Evolutionary conservation across 2,797 vertebrate genomes (phyloP), one percentile per base, ranked within the genome.

Genomic region (Clamator glandarius): DNA sequence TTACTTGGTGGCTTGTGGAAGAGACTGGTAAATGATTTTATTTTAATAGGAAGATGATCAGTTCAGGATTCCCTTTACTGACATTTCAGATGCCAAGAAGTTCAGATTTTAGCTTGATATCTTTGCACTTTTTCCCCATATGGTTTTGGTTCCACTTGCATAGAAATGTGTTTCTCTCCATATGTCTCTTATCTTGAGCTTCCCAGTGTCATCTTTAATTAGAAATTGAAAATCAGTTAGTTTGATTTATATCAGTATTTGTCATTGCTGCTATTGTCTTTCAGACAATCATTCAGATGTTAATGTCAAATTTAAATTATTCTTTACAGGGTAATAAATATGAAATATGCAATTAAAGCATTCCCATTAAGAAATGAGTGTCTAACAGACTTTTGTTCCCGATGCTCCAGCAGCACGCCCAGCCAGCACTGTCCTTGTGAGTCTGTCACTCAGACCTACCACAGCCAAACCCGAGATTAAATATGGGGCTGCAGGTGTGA

Each of bases 121-220:
- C 91, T 87, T 95, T 95, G 80, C 84, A 93, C 77, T 89, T 91
- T 87, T 94, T 67, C 76, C 82, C 90, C 94, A 88, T 92, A 89
- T 87, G 95, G 89, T 89, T 94, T 93, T 94, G 58, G 74, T 84
- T 96, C 92, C 62, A 79, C 88, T 94, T 90, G 87, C 83, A 90
- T 91, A 94, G 63, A 96, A 92, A 86, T 75, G 75, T 58, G 82
- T 84, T 93, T 87, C 64, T 90, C 85, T 95, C 95, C 94, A 91
- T 95, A 96, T 96, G 95, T 73, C 91, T 92, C 83, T 90, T 93
- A 89, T 89, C 89, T 91, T 93, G 77, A 87, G 77, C 12, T 92
- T 93, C 92, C 92, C 80, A 72, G 91, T 94, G 91, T 92, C 93
- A 93, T 74, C 89, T 96, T 97, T 95, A 96, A 96, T 93, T 96